Evolutionary conservation across 2,797 vertebrate genomes (phyloP).

Genomic region (Hemibagrus guttatus): DNA sequence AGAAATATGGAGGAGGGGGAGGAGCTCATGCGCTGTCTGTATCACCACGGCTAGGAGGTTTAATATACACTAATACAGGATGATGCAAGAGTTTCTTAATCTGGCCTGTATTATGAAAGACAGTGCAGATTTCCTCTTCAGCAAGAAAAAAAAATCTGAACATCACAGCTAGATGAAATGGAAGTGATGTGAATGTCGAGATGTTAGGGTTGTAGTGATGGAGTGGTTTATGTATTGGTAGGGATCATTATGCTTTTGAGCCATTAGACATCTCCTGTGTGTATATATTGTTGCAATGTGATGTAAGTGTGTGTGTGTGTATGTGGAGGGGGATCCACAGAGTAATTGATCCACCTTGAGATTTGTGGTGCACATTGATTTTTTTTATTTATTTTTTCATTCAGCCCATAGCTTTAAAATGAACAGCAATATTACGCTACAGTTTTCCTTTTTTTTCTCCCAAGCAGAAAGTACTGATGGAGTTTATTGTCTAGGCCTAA

Average conservation of each 20-base stretch:
- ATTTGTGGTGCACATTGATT: conserved; percentile 51
- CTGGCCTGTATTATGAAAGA: too few relatives aligned
- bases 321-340: conserved; percentile 22
- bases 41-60: background rate
- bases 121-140: background rate
- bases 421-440: conserved; percentile 29
- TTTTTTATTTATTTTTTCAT: background rate
- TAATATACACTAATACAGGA: conserved; percentile 17
- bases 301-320: conserved; percentile 5
- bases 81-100: conserved; percentile 28
- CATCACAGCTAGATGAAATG: background rate
- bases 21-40: conserved; percentile 16
- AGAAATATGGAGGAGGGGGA: conserved; percentile 30
- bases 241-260: background rate
- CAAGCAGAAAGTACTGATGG: conserved; percentile 18
- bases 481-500: conserved; percentile 24
- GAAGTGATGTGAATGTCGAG: background rate
- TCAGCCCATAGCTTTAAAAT: conserved; percentile 14
- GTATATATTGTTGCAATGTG: conserved; percentile 10
- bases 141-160: background rate
- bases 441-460: background rate
- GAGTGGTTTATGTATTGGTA: conserved; percentile 1
- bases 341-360: conserved; percentile 45
- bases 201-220: conserved; percentile 7
- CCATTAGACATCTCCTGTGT: conserved; percentile 21